Base-by-base conservation (phyloP, 2,797 vertebrate genomes). In the Notolabrus celidotus region DNA sequence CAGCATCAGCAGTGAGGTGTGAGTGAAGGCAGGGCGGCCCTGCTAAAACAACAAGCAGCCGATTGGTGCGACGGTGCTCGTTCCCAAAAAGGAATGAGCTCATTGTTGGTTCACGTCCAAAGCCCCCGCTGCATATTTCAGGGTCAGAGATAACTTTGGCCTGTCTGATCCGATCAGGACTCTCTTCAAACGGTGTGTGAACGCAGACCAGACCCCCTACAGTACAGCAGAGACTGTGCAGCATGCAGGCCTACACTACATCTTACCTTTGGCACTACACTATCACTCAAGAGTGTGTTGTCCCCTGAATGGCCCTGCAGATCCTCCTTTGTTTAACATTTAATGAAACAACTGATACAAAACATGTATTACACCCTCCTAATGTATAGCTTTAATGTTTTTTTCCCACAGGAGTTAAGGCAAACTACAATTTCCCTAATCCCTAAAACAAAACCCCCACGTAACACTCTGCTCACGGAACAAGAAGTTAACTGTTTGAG, bases 61-160 rank as follows among this genome's bases (percentile, higher is more conserved):
- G 47, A 87, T 85, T 82, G 91, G 80, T 57, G 74, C 75, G 52
- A 86, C 76, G 84, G 74, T 77, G 77, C 66, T 76, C 87, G 74
- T 76, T 87, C 75, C 84, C 67, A 70, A 80, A 76, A 81, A 91
- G 77, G 88, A 86, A 90, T 94, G 91, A 94, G 88, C 90, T 94
- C 94, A 94, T 77, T 84, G 86, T 86, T 93, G 91, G 89, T 86
- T 86, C 83, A 70, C 8, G 66, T 86, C 92, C 93, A 95, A 90
- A 93, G 82, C 73, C 86, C 67, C 84, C 17, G 58, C 65, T 56
- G 71, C 89, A 92, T 91, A 90, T 89, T 92, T 92, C 86, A 85
- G 87, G 90, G 88, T 90, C 92, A 90, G 86, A 87, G 91, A 91
- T 84, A 89, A 84, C 85, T 75, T 76, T 79, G 43, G 72, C 77